Percentiles rank a stretch among this genome's conserved stretches.
phyloP scores from a whole-genome alignment of 2,797 vertebrate species.

The Lagorchestes hirsutus region DNA sequence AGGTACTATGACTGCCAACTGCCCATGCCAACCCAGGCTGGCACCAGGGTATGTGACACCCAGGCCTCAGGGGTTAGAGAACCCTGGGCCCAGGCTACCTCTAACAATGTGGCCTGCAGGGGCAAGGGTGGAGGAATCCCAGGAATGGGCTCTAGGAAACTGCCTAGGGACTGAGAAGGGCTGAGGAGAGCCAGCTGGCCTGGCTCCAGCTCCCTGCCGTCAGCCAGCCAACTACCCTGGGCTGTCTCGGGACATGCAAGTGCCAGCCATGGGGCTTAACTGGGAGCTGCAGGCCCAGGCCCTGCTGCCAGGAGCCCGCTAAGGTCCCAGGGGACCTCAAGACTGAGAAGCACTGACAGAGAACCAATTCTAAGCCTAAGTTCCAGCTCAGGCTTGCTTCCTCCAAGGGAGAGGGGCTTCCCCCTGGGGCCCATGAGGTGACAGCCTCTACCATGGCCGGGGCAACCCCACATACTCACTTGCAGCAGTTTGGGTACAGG shows the following conservation, averaged over 20 bases:
- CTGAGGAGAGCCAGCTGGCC: rapidly evolving
- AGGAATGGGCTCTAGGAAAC: neutral
- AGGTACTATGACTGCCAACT: neutral
- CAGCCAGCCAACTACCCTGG: neutral
- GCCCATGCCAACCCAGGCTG: neutral
- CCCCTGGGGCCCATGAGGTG: neutral
- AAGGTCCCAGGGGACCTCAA: rapidly evolving
- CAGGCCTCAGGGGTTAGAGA: neutral
- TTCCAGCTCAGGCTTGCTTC: rapidly evolving
- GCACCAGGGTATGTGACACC: neutral
- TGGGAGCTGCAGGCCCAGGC: neutral
- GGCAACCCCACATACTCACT: conserved; percentile 86
- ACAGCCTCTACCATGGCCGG: neutral
- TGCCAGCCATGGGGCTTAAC: neutral
- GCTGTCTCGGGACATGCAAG: neutral
- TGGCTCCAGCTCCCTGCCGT: neutral
- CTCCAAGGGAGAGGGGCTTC: neutral
- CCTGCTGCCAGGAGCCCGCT: neutral
- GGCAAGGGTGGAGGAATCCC: rapidly evolving
- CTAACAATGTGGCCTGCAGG: neutral
- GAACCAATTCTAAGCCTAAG: rapidly evolving
- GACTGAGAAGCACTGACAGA: rapidly evolving
- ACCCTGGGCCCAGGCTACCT: neutral
- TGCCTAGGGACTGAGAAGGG: neutral
- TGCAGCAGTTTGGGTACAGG: conserved; percentile 97